Evolutionary conservation across 2,888 invertebrate genomes (phyloP).

Genomic region (Yponomeuta sedellus): DNA sequence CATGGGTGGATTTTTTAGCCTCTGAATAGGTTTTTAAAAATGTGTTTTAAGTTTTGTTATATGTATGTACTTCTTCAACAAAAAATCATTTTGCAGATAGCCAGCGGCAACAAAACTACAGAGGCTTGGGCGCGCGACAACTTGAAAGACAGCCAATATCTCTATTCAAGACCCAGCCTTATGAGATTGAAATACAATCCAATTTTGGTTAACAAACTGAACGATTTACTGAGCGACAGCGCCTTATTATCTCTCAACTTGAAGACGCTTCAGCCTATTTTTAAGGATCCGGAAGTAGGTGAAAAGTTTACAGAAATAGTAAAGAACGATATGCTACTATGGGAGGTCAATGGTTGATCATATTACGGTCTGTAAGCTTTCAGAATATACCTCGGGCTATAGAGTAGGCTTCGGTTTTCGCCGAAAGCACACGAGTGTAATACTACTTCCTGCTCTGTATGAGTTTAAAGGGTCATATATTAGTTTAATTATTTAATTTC

Average conservation of each 20-base stretch:
- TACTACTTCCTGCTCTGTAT: too few species aligned
- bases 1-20: too few species aligned
- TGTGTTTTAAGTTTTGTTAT: too few species aligned
- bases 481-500: too few species aligned
- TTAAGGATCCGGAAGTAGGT: slow-evolving; percentile 81
- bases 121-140: slow-evolving; percentile 84
- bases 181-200: slow-evolving; percentile 86
- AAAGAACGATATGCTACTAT: slow-evolving; percentile 89
- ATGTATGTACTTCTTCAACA: too few species aligned
- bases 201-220: slow-evolving; percentile 80
- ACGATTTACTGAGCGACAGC: slow-evolving; percentile 83
- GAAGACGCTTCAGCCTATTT: slow-evolving; percentile 84
- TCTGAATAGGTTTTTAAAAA: too few species aligned
- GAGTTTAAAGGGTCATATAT: too few species aligned
- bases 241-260: slow-evolving; percentile 86
- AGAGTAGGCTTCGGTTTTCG: too few species aligned
- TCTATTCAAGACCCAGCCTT: slow-evolving; percentile 87
- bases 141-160: slow-evolving; percentile 83
- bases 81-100: slow-evolving; percentile 60
- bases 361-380: too few species aligned
- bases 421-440: too few species aligned
- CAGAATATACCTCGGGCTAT: too few species aligned
- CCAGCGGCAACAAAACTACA: slow-evolving; percentile 85
- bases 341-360: slow-evolving; percentile 77
- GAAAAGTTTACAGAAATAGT: slow-evolving; percentile 89